phyloP scores from a whole-genome alignment of 2,888 invertebrate species.

The Amiota minor region DNA sequence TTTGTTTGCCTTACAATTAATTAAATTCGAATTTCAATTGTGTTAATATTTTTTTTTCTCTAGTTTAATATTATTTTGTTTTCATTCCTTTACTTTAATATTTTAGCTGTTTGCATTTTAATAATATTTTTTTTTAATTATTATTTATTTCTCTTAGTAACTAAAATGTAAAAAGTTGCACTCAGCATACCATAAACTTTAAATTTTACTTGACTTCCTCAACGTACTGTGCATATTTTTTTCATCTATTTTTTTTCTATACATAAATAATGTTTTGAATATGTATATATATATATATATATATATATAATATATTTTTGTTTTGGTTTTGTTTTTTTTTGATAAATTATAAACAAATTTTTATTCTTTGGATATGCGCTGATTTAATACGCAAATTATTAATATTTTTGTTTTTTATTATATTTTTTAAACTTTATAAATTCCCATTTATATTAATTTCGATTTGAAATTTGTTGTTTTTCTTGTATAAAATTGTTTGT shows the following conservation, averaged over 20 bases:
- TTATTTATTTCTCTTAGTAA: not conserved
- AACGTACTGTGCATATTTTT: not conserved
- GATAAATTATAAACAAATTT: constrained; percentile 30
- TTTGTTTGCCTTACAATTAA: constrained; percentile 66
- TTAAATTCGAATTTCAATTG: constrained; percentile 73
- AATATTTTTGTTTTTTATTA: constrained; percentile 41
- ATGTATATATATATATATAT: constrained; percentile 36
- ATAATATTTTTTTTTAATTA: constrained; percentile 31
- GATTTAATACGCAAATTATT: constrained; percentile 49
- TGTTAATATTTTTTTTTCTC: constrained; percentile 62
- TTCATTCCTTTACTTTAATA: constrained; percentile 46
- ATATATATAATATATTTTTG: constrained; percentile 49
- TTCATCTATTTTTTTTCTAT: constrained; percentile 4
- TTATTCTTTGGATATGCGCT: constrained; percentile 30
- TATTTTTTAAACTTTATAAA: constrained; percentile 63
- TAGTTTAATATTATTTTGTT: constrained; percentile 42
- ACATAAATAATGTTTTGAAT: not conserved
- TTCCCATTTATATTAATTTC: constrained; percentile 59
- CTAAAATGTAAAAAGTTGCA: constrained; percentile 20
- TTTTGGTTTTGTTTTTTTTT: constrained; percentile 48
- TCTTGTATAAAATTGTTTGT: constrained; percentile 53
- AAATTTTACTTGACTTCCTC: not conserved
- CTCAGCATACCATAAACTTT: constrained; percentile 22
- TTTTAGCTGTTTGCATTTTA: not conserved
- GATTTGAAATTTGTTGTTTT: constrained; percentile 44